Conservation (phyloP, 2,888 invertebrate species). For the Drosophila atripex region DNA sequence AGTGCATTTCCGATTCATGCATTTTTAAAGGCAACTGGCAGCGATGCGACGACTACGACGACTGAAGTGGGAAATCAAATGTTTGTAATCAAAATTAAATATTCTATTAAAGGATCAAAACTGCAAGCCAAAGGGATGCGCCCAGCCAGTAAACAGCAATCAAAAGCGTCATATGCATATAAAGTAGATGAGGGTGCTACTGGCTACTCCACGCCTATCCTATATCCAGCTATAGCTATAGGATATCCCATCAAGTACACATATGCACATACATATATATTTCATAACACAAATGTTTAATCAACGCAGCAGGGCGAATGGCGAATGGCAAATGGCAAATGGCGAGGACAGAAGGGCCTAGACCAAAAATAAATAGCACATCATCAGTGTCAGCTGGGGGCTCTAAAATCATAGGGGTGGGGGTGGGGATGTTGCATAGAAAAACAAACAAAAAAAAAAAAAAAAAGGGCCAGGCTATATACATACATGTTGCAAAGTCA, state of each 20-base stretch:
- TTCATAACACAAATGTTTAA: conserved; percentile 76
- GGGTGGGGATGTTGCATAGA: background rate
- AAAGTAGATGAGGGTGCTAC: conserved; percentile 30
- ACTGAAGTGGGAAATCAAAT: conserved; percentile 79
- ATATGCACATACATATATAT: too few species aligned
- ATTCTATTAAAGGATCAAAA: conserved; percentile 79
- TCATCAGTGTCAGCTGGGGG: conserved; percentile 46
- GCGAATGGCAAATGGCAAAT: conserved; percentile 1
- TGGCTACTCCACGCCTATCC: too few species aligned
- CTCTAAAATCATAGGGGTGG: conserved; percentile 2
- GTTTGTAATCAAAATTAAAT: conserved; percentile 80
- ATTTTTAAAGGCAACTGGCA: conserved; percentile 63
- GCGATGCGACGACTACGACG: conserved; percentile 46
- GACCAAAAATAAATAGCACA: conserved; percentile 57
- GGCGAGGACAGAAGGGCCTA: conserved; percentile 20
- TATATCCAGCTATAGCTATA: too few species aligned
- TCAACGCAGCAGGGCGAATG: conserved; percentile 49
- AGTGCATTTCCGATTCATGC: conserved; percentile 53
- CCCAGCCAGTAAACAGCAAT: conserved; percentile 72
- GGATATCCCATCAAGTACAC: too few species aligned
- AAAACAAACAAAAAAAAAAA: too few species aligned
- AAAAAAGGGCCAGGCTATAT: background rate
- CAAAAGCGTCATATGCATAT: conserved; percentile 59
- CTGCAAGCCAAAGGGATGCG: conserved; percentile 75
- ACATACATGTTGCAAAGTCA: background rate